Conservation (phyloP, 2,888 invertebrate genomes). For the Celastrina argiolus region DNA sequence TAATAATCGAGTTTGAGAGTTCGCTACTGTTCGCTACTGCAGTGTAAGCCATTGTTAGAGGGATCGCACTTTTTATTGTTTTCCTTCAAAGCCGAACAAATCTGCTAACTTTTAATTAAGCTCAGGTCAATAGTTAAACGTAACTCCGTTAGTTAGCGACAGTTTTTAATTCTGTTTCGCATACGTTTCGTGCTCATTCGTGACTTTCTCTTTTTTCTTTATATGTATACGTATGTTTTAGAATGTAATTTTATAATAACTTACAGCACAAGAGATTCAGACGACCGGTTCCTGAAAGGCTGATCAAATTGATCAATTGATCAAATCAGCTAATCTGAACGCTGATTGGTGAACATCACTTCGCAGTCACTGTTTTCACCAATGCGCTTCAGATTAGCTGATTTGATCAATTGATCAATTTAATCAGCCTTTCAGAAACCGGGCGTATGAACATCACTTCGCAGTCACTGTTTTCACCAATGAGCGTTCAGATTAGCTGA, state of each 20-base stretch:
- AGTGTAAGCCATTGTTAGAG: constrained; percentile 10
- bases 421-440: too few species aligned
- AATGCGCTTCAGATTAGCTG: too few species aligned
- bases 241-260: not conserved
- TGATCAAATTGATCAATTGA: too few species aligned
- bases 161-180: not conserved
- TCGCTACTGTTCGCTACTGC: not conserved
- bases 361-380: too few species aligned
- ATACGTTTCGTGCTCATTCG: not conserved
- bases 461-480: too few species aligned
- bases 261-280: too few species aligned
- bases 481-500: too few species aligned
- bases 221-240: not conserved
- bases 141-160: constrained; percentile 13
- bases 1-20: not conserved
- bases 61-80: not conserved
- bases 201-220: not conserved
- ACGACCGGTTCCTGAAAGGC: too few species aligned
- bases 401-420: too few species aligned
- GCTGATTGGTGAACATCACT: too few species aligned
- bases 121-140: constrained; percentile 15
- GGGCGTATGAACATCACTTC: too few species aligned
- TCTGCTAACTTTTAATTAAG: constrained; percentile 20
- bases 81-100: constrained; percentile 18
- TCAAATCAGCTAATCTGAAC: too few species aligned